These are phyloP conservation scores for Oreotrochilus melanogaster DNA, from an alignment of 2,113 vertebrate species.

Conservation along the genomic window DNA sequence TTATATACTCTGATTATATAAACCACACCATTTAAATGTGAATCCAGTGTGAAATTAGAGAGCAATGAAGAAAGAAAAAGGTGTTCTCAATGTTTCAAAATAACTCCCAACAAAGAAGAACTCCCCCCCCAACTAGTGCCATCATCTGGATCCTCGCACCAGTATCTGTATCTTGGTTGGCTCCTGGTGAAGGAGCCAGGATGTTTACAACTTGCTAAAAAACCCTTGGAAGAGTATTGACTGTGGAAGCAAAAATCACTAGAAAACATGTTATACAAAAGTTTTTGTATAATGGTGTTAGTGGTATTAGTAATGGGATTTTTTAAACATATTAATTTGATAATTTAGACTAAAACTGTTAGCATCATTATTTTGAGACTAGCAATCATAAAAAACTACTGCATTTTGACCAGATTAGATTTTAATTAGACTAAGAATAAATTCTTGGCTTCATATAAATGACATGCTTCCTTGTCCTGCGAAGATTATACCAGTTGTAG, in stretches of 20 bases:
- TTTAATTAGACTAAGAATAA: not conserved
- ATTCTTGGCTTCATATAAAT: not conserved
- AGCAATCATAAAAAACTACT: not conserved
- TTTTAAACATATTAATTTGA: not conserved
- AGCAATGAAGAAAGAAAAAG: not conserved
- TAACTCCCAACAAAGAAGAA: not conserved
- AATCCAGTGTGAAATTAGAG: not conserved
- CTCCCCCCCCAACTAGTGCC: too few species aligned
- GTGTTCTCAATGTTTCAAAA: not conserved
- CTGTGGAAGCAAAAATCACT: not conserved
- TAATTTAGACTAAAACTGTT: not conserved
- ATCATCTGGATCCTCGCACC: not conserved
- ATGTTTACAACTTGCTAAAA: not conserved
- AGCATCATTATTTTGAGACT: not conserved
- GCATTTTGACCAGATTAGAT: not conserved
- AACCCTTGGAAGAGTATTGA: not conserved
- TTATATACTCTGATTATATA: not conserved
- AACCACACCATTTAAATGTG: not conserved
- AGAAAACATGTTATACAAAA: not conserved
- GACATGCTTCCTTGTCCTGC: not conserved
- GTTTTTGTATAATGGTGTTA: fast-evolving
- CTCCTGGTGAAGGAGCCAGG: not conserved
- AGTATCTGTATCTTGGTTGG: not conserved
- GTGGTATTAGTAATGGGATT: not conserved
- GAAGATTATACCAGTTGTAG: not conserved